Evolutionary conservation across 2,797 vertebrate genomes (phyloP).

Genomic region (Choloepus didactylus): DNA sequence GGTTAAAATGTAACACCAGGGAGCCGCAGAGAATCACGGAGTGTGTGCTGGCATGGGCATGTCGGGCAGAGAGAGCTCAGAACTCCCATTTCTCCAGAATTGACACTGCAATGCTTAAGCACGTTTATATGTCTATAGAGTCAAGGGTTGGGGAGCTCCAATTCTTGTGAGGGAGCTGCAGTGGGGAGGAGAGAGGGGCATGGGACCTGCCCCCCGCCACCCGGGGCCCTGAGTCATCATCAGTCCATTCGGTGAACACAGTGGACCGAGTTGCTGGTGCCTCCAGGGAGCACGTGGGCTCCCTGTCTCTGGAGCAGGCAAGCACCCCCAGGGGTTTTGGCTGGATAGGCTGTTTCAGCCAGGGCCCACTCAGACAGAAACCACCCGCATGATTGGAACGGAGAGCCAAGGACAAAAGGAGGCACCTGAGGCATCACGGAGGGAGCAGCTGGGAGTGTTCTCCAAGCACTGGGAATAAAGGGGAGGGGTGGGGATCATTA

Average conservation of each 20-base stretch:
- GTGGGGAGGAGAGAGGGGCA: too few relatives aligned
- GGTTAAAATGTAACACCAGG: neutral
- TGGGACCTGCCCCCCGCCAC: too few relatives aligned
- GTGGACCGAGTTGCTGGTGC: too few relatives aligned
- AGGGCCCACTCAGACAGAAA: neutral
- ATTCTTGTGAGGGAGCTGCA: too few relatives aligned
- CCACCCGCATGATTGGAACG: neutral
- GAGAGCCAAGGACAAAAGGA: neutral
- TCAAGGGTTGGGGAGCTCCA: too few relatives aligned
- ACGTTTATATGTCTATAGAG: too few relatives aligned
- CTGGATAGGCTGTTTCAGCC: neutral
- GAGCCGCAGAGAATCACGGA: neutral
- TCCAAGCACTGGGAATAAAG: neutral
- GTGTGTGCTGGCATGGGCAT: neutral
- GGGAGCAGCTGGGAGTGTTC: neutral
- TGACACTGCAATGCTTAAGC: neutral
- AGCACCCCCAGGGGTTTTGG: neutral
- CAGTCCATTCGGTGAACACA: neutral
- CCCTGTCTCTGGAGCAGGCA: neutral
- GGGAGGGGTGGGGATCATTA: neutral
- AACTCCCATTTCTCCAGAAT: neutral
- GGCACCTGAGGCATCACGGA: neutral
- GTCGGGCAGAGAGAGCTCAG: neutral
- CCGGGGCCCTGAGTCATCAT: too few relatives aligned
- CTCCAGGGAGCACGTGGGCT: neutral